These are phyloP conservation scores for Yponomeuta sedellus DNA, from an alignment of 2,888 invertebrate genomes.

Conservation along the genomic window DNA sequence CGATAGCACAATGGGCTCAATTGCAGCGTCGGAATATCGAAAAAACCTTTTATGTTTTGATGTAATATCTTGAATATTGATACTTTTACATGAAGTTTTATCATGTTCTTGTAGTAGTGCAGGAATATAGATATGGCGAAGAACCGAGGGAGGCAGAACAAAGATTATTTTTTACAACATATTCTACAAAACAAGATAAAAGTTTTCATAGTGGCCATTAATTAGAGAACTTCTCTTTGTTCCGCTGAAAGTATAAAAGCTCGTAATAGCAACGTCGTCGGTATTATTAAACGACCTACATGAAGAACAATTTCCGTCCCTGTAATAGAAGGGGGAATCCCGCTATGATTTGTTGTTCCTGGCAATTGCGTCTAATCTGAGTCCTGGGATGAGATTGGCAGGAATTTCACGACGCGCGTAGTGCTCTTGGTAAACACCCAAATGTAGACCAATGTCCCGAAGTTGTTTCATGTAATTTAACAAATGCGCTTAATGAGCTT, in stretches of 20 bases:
- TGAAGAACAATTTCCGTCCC: not conserved
- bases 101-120: too few species aligned
- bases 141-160: conserved; percentile 20
- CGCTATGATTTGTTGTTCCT: not conserved
- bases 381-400: not conserved
- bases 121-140: not conserved
- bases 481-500: too few species aligned
- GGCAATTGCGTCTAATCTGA: not conserved
- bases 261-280: not conserved
- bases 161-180: not conserved
- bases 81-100: conserved; percentile 24
- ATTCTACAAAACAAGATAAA: not conserved
- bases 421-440: too few species aligned
- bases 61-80: too few species aligned
- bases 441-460: too few species aligned
- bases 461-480: too few species aligned
- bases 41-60: conserved; percentile 22
- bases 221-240: not conserved
- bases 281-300: not conserved
- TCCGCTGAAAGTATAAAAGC: not conserved
- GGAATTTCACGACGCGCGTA: not conserved
- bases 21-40: conserved; percentile 44
- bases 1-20: conserved; percentile 53
- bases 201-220: not conserved
- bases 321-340: not conserved